Evolutionary conservation across 2,797 vertebrate species (phyloP).

Genomic region (Thaleichthys pacificus): DNA sequence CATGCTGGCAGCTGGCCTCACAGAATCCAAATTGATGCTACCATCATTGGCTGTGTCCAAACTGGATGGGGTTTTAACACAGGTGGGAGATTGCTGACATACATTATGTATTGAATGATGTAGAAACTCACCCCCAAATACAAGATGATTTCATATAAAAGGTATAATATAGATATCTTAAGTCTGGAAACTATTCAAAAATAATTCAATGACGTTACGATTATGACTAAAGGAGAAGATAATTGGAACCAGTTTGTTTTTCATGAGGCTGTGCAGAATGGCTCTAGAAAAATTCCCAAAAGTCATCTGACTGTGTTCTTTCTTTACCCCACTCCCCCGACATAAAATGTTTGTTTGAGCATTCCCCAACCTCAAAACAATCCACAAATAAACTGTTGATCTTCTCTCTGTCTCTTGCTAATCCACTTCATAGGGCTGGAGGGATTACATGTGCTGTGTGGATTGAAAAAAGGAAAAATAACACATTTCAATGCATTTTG

Average conservation of each 20-base stretch:
- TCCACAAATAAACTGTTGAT: background rate
- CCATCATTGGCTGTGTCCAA: background rate
- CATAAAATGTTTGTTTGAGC: background rate
- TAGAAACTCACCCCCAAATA: too few relatives aligned
- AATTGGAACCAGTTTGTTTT: background rate
- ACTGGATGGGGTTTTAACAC: background rate
- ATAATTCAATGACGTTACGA: too few relatives aligned
- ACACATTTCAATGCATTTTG: background rate
- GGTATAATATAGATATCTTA: too few relatives aligned
- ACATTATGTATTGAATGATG: too few relatives aligned
- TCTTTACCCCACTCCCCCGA: background rate
- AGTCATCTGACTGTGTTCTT: background rate
- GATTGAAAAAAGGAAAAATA: conserved; percentile 5
- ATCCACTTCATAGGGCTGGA: background rate
- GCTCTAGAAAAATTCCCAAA: too few relatives aligned
- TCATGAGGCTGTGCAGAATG: background rate
- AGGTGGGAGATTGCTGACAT: background rate
- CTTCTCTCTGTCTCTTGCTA: background rate
- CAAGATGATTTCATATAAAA: too few relatives aligned
- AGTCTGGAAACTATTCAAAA: too few relatives aligned
- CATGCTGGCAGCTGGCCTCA: background rate
- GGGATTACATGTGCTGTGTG: conserved; percentile 5
- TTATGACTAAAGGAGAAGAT: background rate
- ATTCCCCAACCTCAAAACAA: background rate
- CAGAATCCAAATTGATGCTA: background rate